Evolutionary conservation across 1,140 invertebrate species (phyloP).

Genomic region (Tetramorium alpestre): DNA sequence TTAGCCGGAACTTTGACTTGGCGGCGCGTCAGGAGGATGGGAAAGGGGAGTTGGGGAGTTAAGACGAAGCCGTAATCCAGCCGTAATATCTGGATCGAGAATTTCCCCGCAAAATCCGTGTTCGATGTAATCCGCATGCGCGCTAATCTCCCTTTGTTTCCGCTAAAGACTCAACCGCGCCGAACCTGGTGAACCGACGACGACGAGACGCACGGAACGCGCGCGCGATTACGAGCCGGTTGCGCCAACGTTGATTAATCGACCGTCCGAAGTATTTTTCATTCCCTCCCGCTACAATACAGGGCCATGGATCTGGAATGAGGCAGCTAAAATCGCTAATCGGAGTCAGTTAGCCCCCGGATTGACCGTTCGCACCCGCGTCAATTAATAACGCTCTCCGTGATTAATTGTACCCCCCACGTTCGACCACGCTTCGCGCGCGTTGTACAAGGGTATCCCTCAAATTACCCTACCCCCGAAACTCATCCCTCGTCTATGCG

Average conservation of each 20-base stretch:
- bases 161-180: slow-evolving; percentile 13
- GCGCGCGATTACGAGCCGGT: slow-evolving; percentile 18
- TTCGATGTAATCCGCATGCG: slow-evolving; percentile 32
- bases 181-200: neutral
- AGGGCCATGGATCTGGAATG: slow-evolving; percentile 27
- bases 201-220: neutral
- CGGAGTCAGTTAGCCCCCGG: slow-evolving; percentile 34
- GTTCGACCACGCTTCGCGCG: neutral
- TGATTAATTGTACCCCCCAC: slow-evolving; percentile 6
- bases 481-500: neutral
- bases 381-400: slow-evolving; percentile 39
- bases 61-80: slow-evolving; percentile 35
- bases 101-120: slow-evolving; percentile 26
- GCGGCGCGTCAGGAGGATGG: neutral
- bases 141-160: slow-evolving; percentile 43
- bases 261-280: slow-evolving; percentile 27
- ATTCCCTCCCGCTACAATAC: slow-evolving; percentile 3
- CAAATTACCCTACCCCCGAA: neutral
- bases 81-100: slow-evolving; percentile 29
- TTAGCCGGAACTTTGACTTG: slow-evolving; percentile 42
- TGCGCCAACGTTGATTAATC: slow-evolving; percentile 43
- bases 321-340: slow-evolving; percentile 48
- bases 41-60: neutral
- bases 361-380: slow-evolving; percentile 25
- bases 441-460: neutral